Base-by-base conservation (phyloP, 1,140 invertebrate genomes). In the Drosophila rufa region DNA sequence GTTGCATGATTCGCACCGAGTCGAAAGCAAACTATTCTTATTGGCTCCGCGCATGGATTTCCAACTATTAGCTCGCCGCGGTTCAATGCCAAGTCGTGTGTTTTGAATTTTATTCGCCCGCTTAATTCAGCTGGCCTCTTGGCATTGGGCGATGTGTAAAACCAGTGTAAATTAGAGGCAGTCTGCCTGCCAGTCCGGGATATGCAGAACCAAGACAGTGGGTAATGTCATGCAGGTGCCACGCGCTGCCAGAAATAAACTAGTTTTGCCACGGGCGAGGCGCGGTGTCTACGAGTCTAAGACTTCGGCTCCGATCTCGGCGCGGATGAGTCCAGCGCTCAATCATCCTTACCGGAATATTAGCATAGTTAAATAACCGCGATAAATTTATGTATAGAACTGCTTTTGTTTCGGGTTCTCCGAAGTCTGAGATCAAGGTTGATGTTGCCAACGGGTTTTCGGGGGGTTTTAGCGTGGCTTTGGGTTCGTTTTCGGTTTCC, bases 301-400 rank as follows among this genome's bases (percentile, higher is more conserved):
- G 47, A 50, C 42, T 61, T 66, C n/a, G 46, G 47, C 19, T 56
- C 2, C 57, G 33, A 65, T 55, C 59, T 38, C 17, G 19, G 46
- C 33, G 50, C 19, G 47, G 82, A 70, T 79, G 75, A 82, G 66
- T 68, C 69, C 66, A 55, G 55, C 58, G 30, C 53, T 57, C 60
- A 60, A 58, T 67, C 80, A 84, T 90, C 85, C 85, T 85, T 85
- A 85, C 69, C 85, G 70, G 70, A 90, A 70, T 81, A 89, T 89
- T 89, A 91, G 85, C 85, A 89, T 89, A 89, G 83, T 87, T 87
- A 82, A 82, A 68, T 82, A 87, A 86, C 53, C 50, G 60, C 62
- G 57, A 27, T 51, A 42, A 71, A 84, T 70, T 61, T 89, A 87
- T 90, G 70, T 83, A 79, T 66, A 75, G 75, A 90, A 76, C 66